phyloP scores from a whole-genome alignment of 2,797 vertebrate species.

The Ciconia nigra region DNA sequence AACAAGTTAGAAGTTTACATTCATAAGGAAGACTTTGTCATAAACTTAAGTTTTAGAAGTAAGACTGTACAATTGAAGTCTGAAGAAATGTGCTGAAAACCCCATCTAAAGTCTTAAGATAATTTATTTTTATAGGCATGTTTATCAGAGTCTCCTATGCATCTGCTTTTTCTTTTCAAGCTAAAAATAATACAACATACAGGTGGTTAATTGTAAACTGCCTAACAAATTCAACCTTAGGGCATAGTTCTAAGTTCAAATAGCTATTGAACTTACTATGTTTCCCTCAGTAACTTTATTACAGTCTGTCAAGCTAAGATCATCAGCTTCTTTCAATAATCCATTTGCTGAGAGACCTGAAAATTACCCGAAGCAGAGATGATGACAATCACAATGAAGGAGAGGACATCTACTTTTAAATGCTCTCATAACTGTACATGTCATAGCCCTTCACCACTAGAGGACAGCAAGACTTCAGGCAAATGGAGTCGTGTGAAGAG shows the following conservation, averaged over 20 bases:
- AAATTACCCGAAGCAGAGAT: neutral
- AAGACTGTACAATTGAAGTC: neutral
- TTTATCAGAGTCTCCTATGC: neutral
- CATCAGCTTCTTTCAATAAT: neutral
- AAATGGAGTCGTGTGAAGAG: neutral
- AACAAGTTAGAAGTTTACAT: neutral
- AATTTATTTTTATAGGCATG: neutral
- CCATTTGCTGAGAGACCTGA: neutral
- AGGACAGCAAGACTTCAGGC: constrained; percentile 58
- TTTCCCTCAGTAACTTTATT: neutral
- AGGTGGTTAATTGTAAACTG: neutral
- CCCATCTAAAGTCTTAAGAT: neutral
- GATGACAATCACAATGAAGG: neutral
- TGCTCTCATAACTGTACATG: neutral
- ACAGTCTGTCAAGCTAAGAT: neutral
- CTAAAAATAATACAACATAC: neutral
- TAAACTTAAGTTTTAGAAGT: neutral
- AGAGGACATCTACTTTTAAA: neutral
- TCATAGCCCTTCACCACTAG: constrained; percentile 42
- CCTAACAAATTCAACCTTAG: neutral
- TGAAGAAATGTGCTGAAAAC: neutral
- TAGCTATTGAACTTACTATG: neutral
- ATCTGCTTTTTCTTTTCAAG: neutral
- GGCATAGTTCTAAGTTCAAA: neutral
- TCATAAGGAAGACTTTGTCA: neutral